A percentile compares a stretch with the other conserved stretches of the same genome.
These are phyloP conservation scores for Tiphia femorata DNA, from an alignment of 2,888 invertebrate genomes.

Conservation along the genomic window DNA sequence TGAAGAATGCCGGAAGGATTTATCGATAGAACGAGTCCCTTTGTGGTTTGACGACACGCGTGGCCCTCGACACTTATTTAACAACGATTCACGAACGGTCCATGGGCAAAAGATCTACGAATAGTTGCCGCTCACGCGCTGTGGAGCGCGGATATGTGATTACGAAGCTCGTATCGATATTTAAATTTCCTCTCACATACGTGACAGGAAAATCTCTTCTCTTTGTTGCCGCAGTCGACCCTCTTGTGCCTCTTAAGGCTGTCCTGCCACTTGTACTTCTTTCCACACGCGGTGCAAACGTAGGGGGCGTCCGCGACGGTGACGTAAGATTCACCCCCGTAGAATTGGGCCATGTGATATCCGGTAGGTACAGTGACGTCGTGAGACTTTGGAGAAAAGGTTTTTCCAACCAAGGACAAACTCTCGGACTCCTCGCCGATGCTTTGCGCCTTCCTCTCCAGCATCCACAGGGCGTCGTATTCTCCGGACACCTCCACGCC, in stretches of 20 bases:
- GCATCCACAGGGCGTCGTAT: slow-evolving; percentile 48
- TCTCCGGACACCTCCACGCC: slow-evolving; percentile 31
- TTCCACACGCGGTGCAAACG: slow-evolving; percentile 63
- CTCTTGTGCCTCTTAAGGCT: slow-evolving; percentile 68
- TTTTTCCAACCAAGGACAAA: slow-evolving; percentile 1
- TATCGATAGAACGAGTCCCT: too few relatives aligned
- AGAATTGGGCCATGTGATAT: slow-evolving; percentile 6
- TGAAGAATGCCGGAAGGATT: too few relatives aligned
- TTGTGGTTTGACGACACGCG: too few relatives aligned
- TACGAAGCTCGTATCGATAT: slow-evolving; percentile 67
- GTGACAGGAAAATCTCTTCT: slow-evolving; percentile 64
- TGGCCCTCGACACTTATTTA: too few relatives aligned
- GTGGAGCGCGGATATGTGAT: slow-evolving; percentile 60
- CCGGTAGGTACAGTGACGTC: background rate
- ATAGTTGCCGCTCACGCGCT: slow-evolving; percentile 6
- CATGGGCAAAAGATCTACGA: too few relatives aligned
- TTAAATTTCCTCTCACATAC: slow-evolving; percentile 67
- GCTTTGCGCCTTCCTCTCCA: slow-evolving; percentile 42
- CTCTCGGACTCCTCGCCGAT: slow-evolving; percentile 14
- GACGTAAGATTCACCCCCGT: slow-evolving; percentile 5
- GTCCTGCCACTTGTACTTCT: slow-evolving; percentile 65
- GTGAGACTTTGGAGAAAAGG: background rate
- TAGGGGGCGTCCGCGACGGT: slow-evolving; percentile 33
- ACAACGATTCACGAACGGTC: too few relatives aligned
- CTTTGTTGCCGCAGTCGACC: slow-evolving; percentile 69